Conservation (phyloP, 1,140 invertebrate species). For the Diploscapter pachys region DNA sequence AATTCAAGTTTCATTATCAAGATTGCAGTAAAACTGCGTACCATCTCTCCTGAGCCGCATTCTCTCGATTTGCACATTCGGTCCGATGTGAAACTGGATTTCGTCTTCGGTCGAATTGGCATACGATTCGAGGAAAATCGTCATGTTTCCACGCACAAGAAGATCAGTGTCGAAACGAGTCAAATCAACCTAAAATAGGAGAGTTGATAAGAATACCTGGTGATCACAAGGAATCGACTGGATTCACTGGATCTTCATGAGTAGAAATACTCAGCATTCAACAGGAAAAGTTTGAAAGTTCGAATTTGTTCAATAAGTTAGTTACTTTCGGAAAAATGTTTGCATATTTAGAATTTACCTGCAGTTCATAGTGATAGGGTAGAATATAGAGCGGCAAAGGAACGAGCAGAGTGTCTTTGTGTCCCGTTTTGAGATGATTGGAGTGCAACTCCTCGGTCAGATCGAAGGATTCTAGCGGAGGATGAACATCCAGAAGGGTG, state of each 20-base stretch:
- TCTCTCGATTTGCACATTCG: conserved; percentile 54
- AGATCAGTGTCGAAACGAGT: conserved; percentile 46
- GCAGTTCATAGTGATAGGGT: conserved; percentile 53
- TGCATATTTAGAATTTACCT: conserved; percentile 30
- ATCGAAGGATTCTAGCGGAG: too few relatives aligned
- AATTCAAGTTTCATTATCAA: conserved; percentile 20
- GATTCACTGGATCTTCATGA: too few relatives aligned
- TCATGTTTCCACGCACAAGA: conserved; percentile 49
- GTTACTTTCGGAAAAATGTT: not conserved
- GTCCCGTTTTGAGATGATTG: too few relatives aligned
- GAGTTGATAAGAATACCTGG: not conserved
- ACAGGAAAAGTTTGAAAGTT: not conserved
- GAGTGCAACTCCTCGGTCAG: too few relatives aligned
- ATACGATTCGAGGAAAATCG: conserved; percentile 53
- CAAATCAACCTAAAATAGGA: conserved; percentile 50
- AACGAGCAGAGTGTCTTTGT: conserved; percentile 23
- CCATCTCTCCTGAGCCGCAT: conserved; percentile 35
- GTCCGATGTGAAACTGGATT: conserved; percentile 51
- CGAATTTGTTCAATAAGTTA: not conserved
- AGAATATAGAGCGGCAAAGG: conserved; percentile 36
- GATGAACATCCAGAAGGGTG: too few relatives aligned
- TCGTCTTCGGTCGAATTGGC: conserved; percentile 53
- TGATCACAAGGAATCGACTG: not conserved
- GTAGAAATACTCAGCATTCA: too few relatives aligned
- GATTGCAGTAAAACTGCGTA: conserved; percentile 22